These are phyloP conservation scores for Elmis aenea DNA, from an alignment of 2,888 invertebrate genomes.

Conservation along the genomic window DNA sequence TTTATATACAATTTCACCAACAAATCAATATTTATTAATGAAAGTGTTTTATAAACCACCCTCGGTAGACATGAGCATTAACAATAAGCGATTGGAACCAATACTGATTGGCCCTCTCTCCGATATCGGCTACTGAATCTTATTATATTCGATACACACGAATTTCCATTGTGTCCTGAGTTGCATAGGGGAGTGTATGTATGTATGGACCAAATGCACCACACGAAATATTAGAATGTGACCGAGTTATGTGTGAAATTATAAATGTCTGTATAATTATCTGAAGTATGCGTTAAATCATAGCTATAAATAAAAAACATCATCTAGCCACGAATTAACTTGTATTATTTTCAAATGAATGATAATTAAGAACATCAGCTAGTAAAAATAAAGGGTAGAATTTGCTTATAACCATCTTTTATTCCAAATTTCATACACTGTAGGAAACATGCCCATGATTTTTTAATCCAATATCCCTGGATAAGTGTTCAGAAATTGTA, in stretches of 20 bases:
- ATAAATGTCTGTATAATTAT: conserved; percentile 30
- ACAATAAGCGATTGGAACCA: conserved; percentile 36
- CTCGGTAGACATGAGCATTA: conserved; percentile 25
- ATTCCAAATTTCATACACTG: too few species aligned
- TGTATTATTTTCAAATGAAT: too few species aligned
- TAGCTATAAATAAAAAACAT: conserved; percentile 7
- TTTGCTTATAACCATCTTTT: too few species aligned
- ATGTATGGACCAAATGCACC: conserved; percentile 20
- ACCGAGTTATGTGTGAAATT: conserved; percentile 33
- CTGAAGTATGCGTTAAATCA: conserved; percentile 33
- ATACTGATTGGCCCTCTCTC: conserved; percentile 38
- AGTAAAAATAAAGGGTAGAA: too few species aligned
- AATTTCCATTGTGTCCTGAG: conserved; percentile 37
- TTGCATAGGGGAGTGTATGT: conserved; percentile 31
- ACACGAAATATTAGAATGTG: background rate
- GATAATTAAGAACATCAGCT: too few species aligned
- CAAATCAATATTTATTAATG: conserved; percentile 15
- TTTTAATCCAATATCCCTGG: too few species aligned
- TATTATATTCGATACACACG: conserved; percentile 39
- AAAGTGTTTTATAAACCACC: conserved; percentile 23
- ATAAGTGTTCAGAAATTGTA: too few species aligned
- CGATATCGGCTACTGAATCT: conserved; percentile 41
- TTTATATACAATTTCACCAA: too few species aligned
- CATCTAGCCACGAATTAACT: too few species aligned
- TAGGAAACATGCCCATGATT: too few species aligned